Evolutionary conservation across 64 coral and sea anemone genomes (phyloP), one percentile per base, ranked within the genome.

Genomic region (Montipora capricornis): DNA sequence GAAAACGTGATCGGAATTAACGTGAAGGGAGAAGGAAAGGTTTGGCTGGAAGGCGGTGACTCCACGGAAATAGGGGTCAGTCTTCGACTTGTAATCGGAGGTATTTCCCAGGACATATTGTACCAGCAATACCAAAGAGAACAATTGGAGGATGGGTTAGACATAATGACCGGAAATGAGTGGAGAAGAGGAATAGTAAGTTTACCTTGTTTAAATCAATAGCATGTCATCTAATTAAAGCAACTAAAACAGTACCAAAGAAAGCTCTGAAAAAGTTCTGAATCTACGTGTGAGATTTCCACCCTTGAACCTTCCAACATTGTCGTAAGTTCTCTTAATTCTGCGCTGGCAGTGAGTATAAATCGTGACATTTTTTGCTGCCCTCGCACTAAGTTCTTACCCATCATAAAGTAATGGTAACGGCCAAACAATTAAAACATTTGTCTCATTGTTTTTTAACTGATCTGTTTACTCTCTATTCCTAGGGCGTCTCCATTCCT

Each of bases 1-100:
- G 79, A 90, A 2, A 79, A 20, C 19, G 44, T 90, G 9, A 66
- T 90, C 1, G 88, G 88, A 62, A 90, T 90, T 5, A 47, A 37
- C 26, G 8, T 75, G 0, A 24, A 24, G 9, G 79, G 79, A 81
- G 55, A 29, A 5, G 79, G 52, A 58, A 81, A 2, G 19, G 20
- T 81, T 81, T 81, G 52, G 52, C 1, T 81, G 22, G 10, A 60
- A 44, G 5, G 4, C 1, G 52, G 20, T 8, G 4, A 6, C 2
- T 20, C 19, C 3, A 14, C 14, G 24, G 79, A 81, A 60, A 81
- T 81, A 44, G 52, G 52, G 20, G 20, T 61, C 13, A 5, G 5
- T 3, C 15, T 16, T 12, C 3, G 19, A 5, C 15, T 78, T 14
- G 3, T 4, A 2, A 4, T 78, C 17, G 76, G 12, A 78, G 45